A percentile compares a stretch with the other conserved stretches of the same genome.
These are phyloP conservation scores for Luehdorfia chinensis DNA, from an alignment of 1,140 invertebrate species.

Conservation along the genomic window DNA sequence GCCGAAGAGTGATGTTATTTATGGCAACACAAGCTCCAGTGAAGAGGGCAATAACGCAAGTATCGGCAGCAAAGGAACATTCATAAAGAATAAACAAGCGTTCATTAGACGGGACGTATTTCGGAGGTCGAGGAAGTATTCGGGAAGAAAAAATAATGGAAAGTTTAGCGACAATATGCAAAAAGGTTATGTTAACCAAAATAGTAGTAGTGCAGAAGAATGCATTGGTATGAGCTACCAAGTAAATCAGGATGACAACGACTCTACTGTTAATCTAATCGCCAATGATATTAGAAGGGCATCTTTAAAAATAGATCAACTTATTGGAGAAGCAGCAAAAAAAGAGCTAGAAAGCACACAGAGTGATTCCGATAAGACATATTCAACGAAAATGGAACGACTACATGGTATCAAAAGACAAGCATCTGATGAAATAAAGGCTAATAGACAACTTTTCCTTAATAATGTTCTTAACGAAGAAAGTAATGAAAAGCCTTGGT, in stretches of 20 bases:
- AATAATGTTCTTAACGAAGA: constrained; percentile 64
- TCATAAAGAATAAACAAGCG: constrained; percentile 80
- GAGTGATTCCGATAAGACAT: constrained; percentile 63
- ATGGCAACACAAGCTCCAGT: constrained; percentile 72
- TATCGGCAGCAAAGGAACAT: constrained; percentile 73
- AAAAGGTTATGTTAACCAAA: constrained; percentile 61
- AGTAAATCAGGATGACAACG: constrained; percentile 73
- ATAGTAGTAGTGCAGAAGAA: constrained; percentile 75
- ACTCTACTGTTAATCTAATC: constrained; percentile 77
- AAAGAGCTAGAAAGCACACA: constrained; percentile 71
- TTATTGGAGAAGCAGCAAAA: constrained; percentile 76
- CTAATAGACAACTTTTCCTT: constrained; percentile 61
- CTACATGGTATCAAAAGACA: constrained; percentile 71
- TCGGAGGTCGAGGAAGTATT: constrained; percentile 76
- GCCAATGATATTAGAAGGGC: constrained; percentile 76
- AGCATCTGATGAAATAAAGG: constrained; percentile 66
- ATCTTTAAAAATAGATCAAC: constrained; percentile 77
- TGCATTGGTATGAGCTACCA: constrained; percentile 74
- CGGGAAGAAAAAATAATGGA: constrained; percentile 73
- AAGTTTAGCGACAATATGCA: constrained; percentile 73
- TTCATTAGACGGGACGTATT: constrained; percentile 74
- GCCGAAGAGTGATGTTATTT: constrained; percentile 71
- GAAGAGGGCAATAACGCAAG: constrained; percentile 70
- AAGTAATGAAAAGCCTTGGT: constrained; percentile 69
- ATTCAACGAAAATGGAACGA: constrained; percentile 69